These are phyloP conservation scores for Hemicordylus capensis DNA, from an alignment of 2,113 vertebrate species.

Conservation along the genomic window DNA sequence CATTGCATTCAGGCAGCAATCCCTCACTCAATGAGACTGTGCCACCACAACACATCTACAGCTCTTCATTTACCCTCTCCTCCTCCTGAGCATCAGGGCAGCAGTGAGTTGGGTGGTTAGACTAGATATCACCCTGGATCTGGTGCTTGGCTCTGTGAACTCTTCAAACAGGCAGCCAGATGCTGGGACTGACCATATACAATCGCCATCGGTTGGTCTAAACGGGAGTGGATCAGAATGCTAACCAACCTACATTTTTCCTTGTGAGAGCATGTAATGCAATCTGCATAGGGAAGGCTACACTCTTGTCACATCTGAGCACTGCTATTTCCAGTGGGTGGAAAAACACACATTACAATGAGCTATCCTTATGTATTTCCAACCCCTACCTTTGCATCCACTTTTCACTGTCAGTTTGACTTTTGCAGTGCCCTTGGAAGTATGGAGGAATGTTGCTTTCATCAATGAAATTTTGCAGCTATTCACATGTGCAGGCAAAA, in stretches of 20 bases:
- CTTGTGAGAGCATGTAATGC: not conserved
- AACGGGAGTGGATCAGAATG: rapidly evolving
- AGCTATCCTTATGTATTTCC: not conserved
- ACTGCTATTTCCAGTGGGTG: not conserved
- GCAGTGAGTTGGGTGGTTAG: not conserved
- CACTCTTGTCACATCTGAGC: not conserved
- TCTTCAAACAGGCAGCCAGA: not conserved
- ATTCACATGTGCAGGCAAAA: no score
- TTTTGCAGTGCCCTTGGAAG: not conserved
- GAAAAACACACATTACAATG: not conserved
- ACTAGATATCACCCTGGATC: not conserved
- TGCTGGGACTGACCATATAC: not conserved
- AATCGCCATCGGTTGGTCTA: not conserved
- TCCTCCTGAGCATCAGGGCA: not conserved
- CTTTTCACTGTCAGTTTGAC: not conserved
- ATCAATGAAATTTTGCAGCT: not conserved
- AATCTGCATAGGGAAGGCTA: not conserved
- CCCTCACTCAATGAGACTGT: not conserved
- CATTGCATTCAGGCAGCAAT: not conserved
- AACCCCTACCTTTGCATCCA: not conserved
- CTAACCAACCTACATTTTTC: not conserved
- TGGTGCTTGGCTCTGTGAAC: not conserved
- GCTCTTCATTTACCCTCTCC: not conserved
- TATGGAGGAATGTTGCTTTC: not conserved
- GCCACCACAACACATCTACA: not conserved